Percentiles rank a stretch among this genome's conserved stretches.
Evolutionary conservation across 2,888 invertebrate genomes (phyloP).

Genomic region (Sphinx pinastri): DNA sequence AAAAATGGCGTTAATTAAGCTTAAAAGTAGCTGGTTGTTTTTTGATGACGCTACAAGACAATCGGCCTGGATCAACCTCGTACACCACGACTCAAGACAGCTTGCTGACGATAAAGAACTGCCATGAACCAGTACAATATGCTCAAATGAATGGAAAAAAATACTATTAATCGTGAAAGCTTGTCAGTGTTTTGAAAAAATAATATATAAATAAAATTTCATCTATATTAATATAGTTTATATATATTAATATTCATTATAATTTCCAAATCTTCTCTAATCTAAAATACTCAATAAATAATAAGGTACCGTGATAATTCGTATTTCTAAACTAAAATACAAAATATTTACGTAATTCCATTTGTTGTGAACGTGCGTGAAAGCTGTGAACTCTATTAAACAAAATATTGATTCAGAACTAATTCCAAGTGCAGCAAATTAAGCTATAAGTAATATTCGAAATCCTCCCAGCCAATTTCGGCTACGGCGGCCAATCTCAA

Average conservation of each 20-base stretch:
- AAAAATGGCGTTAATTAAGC: too few relatives aligned
- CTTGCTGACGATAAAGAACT: constrained; percentile 54
- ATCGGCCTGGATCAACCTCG: constrained; percentile 33
- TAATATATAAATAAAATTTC: not conserved
- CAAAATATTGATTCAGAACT: not conserved
- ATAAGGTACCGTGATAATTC: too few relatives aligned
- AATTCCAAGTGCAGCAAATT: constrained; percentile 1
- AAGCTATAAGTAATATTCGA: not conserved
- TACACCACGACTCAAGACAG: constrained; percentile 35
- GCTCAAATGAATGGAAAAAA: not conserved
- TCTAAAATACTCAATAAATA: too few relatives aligned
- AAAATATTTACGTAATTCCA: too few relatives aligned
- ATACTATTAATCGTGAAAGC: not conserved
- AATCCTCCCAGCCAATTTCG: too few relatives aligned
- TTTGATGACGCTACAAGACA: constrained; percentile 9
- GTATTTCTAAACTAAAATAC: too few relatives aligned
- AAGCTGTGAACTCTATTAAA: not conserved
- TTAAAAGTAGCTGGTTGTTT: not conserved
- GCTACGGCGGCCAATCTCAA: too few relatives aligned
- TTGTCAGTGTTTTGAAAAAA: not conserved
- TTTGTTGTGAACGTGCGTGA: too few relatives aligned
- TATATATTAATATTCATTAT: too few relatives aligned
- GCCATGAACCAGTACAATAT: constrained; percentile 27
- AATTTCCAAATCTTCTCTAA: too few relatives aligned
- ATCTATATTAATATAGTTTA: too few relatives aligned